phyloP scores from a whole-genome alignment of 2,888 invertebrate species.

The Himalopsyche kuldschensis region DNA sequence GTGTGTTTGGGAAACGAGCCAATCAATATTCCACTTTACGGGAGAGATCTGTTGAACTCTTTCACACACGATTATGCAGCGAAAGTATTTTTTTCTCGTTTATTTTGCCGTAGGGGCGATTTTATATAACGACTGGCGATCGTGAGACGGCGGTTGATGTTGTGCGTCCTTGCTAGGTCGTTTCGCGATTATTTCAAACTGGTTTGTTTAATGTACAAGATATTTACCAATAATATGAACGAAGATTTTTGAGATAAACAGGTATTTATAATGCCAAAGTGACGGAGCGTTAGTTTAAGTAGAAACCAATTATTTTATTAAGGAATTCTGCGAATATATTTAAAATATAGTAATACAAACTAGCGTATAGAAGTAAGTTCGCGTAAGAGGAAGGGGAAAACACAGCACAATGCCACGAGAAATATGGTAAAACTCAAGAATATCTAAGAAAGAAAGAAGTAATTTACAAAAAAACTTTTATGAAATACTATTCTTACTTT shows the following conservation, averaged over 20 bases:
- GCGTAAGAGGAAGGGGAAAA: too few relatives aligned
- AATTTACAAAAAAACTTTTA: too few relatives aligned
- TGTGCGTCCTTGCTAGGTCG: background rate
- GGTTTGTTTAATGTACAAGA: background rate
- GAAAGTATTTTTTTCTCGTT: background rate
- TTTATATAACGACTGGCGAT: background rate
- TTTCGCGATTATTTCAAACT: background rate
- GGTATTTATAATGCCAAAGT: background rate
- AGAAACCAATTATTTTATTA: background rate
- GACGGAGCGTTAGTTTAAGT: background rate
- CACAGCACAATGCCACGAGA: too few relatives aligned
- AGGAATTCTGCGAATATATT: background rate
- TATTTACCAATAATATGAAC: background rate
- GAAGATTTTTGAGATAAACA: background rate
- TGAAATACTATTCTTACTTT: too few relatives aligned
- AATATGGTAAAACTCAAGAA: too few relatives aligned
- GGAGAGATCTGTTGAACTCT: background rate
- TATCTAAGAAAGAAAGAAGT: too few relatives aligned
- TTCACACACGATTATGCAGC: background rate
- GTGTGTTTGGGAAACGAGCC: background rate
- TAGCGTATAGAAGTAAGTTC: too few relatives aligned
- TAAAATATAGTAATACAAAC: too few relatives aligned
- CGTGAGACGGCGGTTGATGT: background rate
- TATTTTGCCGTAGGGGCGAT: background rate
- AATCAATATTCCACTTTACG: background rate